These are phyloP conservation scores for Pseudomugil tenellus DNA, from an alignment of 2,797 vertebrate genomes.

Conservation along the genomic window DNA sequence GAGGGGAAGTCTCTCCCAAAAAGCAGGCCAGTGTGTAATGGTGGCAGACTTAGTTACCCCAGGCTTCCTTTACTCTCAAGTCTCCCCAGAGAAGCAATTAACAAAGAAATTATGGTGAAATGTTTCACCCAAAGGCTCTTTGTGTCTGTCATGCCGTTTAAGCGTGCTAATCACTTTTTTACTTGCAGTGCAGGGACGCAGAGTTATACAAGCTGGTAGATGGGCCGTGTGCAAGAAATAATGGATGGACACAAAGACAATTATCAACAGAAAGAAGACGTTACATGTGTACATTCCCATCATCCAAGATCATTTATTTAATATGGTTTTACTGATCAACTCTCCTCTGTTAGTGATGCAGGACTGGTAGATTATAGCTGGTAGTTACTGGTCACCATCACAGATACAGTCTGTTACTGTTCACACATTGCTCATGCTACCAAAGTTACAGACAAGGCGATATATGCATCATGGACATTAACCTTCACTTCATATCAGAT, in stretches of 20 bases:
- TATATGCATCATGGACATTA: not conserved
- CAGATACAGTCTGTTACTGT: too few relatives aligned
- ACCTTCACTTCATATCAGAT: not conserved
- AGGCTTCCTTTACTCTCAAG: slow-evolving; percentile 66
- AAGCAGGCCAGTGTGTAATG: slow-evolving; percentile 78
- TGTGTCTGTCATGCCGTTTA: slow-evolving; percentile 74
- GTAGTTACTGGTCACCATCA: not conserved
- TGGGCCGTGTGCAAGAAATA: not conserved
- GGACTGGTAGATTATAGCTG: not conserved
- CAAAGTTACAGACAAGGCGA: too few relatives aligned
- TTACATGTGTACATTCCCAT: slow-evolving; percentile 3
- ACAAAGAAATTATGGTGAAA: slow-evolving; percentile 85
- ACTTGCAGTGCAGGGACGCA: slow-evolving; percentile 55
- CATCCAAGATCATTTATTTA: not conserved
- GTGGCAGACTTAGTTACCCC: slow-evolving; percentile 71
- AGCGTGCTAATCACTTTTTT: slow-evolving; percentile 81
- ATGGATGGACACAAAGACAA: slow-evolving; percentile 12
- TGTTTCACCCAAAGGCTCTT: slow-evolving; percentile 71
- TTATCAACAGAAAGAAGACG: slow-evolving; percentile 3
- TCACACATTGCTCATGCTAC: too few relatives aligned
- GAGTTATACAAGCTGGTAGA: not conserved
- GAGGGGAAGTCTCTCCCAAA: slow-evolving; percentile 46
- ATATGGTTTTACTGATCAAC: slow-evolving; percentile 3
- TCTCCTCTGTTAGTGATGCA: not conserved
- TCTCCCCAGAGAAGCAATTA: slow-evolving; percentile 85